Evolutionary conservation across 53 echinoderm and acorn worm species (phyloP).

Genomic region (Antedon mediterranea): DNA sequence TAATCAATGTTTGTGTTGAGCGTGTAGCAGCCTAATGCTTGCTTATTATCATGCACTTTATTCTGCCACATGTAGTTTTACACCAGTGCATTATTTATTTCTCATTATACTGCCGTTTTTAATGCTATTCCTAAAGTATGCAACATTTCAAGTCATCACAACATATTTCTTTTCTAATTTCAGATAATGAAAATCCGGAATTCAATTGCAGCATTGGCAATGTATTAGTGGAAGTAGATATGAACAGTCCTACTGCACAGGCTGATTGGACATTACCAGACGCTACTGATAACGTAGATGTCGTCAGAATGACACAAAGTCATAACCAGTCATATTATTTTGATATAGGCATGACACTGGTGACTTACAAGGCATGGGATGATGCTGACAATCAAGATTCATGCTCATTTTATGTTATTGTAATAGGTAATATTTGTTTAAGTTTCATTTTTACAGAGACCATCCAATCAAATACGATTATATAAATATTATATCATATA

Average conservation of each 20-base stretch:
- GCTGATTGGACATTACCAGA: neutral
- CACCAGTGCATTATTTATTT: too few species aligned
- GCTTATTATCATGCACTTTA: too few species aligned
- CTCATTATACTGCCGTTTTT: too few species aligned
- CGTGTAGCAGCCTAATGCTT: too few species aligned
- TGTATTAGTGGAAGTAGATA: neutral
- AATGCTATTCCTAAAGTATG: too few species aligned
- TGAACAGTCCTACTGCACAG: neutral
- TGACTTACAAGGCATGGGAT: neutral
- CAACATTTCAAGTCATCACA: too few species aligned
- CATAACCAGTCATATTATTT: neutral
- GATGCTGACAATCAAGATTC: neutral
- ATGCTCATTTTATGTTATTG: neutral
- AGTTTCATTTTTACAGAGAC: too few species aligned
- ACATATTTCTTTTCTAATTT: too few species aligned
- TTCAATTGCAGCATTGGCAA: neutral
- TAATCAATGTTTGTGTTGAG: too few species aligned
- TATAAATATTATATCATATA: too few species aligned
- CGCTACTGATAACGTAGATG: neutral
- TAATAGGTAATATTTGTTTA: neutral
- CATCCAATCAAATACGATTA: too few species aligned
- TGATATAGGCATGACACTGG: neutral
- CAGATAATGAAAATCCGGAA: neutral
- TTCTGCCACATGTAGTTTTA: too few species aligned
- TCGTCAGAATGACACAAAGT: neutral